A percentile compares a stretch with the other conserved stretches of the same genome.
Conservation (phyloP, 2,113 vertebrate genomes). For the Myocastor coypus region DNA sequence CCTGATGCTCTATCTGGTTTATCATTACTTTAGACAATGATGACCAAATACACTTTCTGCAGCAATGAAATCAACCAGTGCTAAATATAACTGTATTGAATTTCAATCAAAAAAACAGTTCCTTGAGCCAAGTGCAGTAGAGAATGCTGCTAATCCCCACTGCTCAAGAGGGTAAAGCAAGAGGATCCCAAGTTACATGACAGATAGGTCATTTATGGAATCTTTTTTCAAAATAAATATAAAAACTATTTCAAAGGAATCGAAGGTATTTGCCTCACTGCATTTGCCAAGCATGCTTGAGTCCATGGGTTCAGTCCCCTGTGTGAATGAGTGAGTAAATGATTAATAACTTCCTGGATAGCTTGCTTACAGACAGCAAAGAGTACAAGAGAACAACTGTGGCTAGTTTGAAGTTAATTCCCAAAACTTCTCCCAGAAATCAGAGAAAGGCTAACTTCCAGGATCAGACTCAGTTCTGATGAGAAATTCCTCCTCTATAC, state of each 20-base stretch:
- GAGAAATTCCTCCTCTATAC: background rate
- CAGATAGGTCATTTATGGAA: background rate
- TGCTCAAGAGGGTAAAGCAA: background rate
- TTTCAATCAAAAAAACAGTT: background rate
- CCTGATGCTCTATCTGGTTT: background rate
- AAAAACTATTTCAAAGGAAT: background rate
- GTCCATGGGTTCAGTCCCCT: background rate
- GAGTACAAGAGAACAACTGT: background rate
- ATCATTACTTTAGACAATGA: background rate
- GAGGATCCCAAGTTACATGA: background rate
- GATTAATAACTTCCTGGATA: background rate
- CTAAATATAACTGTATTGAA: background rate
- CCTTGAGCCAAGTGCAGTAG: background rate
- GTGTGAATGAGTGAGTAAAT: background rate
- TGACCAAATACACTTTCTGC: background rate
- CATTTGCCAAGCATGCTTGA: background rate
- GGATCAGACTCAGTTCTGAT: background rate
- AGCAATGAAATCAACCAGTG: background rate
- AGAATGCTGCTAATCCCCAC: background rate
- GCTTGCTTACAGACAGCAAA: background rate
- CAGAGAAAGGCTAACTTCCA: background rate
- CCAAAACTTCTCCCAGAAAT: background rate
- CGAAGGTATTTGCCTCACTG: too few relatives aligned
- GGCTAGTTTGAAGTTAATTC: background rate
- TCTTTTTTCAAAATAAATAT: background rate